phyloP scores from a whole-genome alignment of 2,797 vertebrate genomes.

The Sebastes elongatus region DNA sequence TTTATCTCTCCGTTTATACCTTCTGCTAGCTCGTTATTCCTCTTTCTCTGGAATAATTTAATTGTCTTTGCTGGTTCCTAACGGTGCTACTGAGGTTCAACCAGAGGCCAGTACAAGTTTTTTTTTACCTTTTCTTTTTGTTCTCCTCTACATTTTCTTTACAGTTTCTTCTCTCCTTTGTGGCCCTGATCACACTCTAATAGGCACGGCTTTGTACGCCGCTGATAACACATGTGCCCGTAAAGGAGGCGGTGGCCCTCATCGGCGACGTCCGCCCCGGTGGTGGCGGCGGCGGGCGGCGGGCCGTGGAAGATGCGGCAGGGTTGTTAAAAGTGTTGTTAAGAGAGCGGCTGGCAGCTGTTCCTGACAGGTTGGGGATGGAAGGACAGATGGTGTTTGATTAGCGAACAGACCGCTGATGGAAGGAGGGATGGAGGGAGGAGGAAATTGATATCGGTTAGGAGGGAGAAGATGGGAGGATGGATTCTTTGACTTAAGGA shows the following conservation, averaged over 20 bases:
- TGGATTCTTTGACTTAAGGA: slow-evolving; percentile 15
- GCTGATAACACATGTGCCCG: slow-evolving; percentile 32
- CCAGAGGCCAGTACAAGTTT: slow-evolving; percentile 61
- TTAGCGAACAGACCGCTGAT: slow-evolving; percentile 99
- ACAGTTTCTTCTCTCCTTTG: slow-evolving; percentile 65
- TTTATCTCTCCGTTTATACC: slow-evolving; percentile 69
- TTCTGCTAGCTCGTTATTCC: slow-evolving; percentile 60
- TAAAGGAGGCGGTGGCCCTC: slow-evolving; percentile 55
- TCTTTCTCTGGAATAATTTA: slow-evolving; percentile 53
- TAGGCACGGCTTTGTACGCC: background rate
- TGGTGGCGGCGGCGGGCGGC: slow-evolving; percentile 82
- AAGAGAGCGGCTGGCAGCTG: slow-evolving; percentile 90
- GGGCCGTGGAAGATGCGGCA: slow-evolving; percentile 95
- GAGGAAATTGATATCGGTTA: slow-evolving; percentile 35
- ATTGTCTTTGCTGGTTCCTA: slow-evolving; percentile 55
- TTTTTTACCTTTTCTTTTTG: background rate
- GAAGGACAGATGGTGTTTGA: slow-evolving; percentile 99
- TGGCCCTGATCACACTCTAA: slow-evolving; percentile 38
- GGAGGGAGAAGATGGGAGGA: slow-evolving; percentile 21
- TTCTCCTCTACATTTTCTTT: background rate
- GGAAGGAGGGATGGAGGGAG: slow-evolving; percentile 82
- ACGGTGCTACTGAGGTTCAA: slow-evolving; percentile 57
- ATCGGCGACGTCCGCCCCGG: slow-evolving; percentile 23
- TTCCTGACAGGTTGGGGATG: slow-evolving; percentile 96
- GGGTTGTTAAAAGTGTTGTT: slow-evolving; percentile 99